Percentiles rank a stretch among this genome's conserved stretches.
Conservation (phyloP, 2,797 vertebrate species). For the Sebastes wilsoni region DNA sequence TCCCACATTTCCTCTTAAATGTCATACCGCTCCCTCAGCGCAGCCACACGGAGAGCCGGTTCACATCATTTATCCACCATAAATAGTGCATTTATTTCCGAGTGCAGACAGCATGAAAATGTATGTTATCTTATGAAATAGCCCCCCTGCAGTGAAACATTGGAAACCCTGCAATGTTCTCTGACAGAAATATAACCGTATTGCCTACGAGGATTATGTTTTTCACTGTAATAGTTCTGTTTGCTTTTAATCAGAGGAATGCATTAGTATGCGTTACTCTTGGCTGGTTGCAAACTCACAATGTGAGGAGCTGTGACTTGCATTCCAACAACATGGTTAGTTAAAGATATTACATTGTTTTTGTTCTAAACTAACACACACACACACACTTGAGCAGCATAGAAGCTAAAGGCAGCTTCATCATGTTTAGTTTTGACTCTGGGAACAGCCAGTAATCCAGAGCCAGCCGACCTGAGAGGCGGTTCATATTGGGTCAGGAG, state of each 20-base stretch:
- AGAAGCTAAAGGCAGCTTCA: not conserved
- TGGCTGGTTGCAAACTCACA: slow-evolving; percentile 48
- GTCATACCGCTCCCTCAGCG: slow-evolving; percentile 34
- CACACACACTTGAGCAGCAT: no score
- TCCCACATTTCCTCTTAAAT: slow-evolving; percentile 39
- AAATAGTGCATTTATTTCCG: slow-evolving; percentile 47
- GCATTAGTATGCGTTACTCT: slow-evolving; percentile 66
- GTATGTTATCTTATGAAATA: slow-evolving; percentile 29
- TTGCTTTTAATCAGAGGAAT: slow-evolving; percentile 73
- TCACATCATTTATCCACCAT: slow-evolving; percentile 53
- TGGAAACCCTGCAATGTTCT: slow-evolving; percentile 24
- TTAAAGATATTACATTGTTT: slow-evolving; percentile 4
- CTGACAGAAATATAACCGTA: slow-evolving; percentile 29
- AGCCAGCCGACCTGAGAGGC: not conserved
- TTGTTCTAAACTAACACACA: not conserved
- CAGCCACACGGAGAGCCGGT: slow-evolving; percentile 26
- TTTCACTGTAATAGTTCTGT: slow-evolving; percentile 56
- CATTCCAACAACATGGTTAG: slow-evolving; percentile 25
- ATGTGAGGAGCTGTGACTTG: slow-evolving; percentile 35
- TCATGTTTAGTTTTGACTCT: not conserved
- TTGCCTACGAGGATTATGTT: slow-evolving; percentile 27
- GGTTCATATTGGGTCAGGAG: not conserved
- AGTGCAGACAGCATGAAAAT: slow-evolving; percentile 28
- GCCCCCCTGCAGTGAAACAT: slow-evolving; percentile 5
- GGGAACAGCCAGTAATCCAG: not conserved